A percentile compares a stretch with the other conserved stretches of the same genome.
phyloP scores from a whole-genome alignment of 2,797 vertebrate species.

The Neoniphon sammara region DNA sequence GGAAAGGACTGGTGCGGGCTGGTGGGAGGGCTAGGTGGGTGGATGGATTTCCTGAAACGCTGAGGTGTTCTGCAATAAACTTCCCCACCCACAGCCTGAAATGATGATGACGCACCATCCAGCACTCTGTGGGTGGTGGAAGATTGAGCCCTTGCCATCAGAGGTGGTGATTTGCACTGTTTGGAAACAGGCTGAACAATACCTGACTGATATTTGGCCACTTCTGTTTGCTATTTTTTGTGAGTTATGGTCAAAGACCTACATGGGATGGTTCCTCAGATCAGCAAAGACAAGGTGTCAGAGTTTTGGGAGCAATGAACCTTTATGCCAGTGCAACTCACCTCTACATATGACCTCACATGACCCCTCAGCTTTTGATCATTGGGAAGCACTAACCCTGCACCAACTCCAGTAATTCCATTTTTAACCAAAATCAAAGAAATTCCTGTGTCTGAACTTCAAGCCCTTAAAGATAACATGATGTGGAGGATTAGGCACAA shows the following conservation, averaged over 20 bases:
- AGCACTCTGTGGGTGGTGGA: conserved; percentile 72
- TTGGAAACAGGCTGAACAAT: conserved; percentile 74
- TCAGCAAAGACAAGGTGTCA: conserved; percentile 31
- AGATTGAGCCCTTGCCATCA: conserved; percentile 68
- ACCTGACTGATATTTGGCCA: conserved; percentile 64
- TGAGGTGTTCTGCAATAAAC: conserved; percentile 81
- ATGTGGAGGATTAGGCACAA: conserved; percentile 7
- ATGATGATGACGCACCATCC: conserved; percentile 78
- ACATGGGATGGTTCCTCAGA: conserved; percentile 43
- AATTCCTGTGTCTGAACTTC: conserved; percentile 12
- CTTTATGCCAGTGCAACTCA: background rate
- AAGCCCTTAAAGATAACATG: background rate
- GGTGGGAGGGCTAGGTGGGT: conserved; percentile 57
- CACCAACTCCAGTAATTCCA: conserved; percentile 19
- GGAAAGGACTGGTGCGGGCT: conserved; percentile 45
- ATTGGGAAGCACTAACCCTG: conserved; percentile 1
- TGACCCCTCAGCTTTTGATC: conserved; percentile 34
- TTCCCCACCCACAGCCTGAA: conserved; percentile 71
- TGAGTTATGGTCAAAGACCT: conserved; percentile 69
- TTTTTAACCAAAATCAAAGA: conserved; percentile 3
- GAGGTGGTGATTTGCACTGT: conserved; percentile 71
- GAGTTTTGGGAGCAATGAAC: conserved; percentile 24
- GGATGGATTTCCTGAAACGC: conserved; percentile 77
- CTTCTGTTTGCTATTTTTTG: conserved; percentile 65
- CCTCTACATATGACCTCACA: conserved; percentile 28